Percentiles rank a stretch among this genome's conserved stretches.
phyloP scores from a whole-genome alignment of 2,797 vertebrate genomes.

The Argyrosomus regius region DNA sequence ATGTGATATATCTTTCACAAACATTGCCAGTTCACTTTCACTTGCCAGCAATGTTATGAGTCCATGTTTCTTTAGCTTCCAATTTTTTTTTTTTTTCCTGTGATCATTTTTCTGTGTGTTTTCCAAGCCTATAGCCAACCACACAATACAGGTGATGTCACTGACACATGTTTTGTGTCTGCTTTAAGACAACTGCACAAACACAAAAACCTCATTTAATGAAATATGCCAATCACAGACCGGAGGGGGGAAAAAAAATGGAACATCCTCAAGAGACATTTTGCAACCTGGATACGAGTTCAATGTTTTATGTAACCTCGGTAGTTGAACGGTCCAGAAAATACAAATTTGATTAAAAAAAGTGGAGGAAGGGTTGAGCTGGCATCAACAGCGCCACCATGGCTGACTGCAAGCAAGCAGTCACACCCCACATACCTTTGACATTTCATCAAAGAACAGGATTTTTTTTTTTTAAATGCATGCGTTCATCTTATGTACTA shows the following conservation, averaged over 20 bases:
- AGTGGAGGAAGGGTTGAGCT: background rate
- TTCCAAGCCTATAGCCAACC: conserved; percentile 12
- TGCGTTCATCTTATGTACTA: background rate
- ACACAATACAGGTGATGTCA: conserved; percentile 40
- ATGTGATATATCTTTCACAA: conserved; percentile 68
- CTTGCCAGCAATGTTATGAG: conserved; percentile 54
- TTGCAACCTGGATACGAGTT: conserved; percentile 19
- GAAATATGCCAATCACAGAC: conserved; percentile 15
- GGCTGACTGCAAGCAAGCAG: background rate
- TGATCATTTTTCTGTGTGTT: conserved; percentile 8
- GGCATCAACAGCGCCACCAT: background rate
- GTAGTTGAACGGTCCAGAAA: background rate
- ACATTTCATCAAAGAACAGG: conserved; percentile 25
- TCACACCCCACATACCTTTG: conserved; percentile 7
- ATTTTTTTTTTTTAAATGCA: background rate
- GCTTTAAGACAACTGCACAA: conserved; percentile 29
- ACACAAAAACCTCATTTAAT: conserved; percentile 5
- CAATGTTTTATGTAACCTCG: conserved; percentile 18
- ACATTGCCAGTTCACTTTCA: conserved; percentile 54
- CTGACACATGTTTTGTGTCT: conserved; percentile 37
- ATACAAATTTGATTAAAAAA: conserved; percentile 4
- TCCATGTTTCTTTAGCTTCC: conserved; percentile 44
- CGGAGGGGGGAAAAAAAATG: background rate
- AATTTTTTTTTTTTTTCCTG: conserved; percentile 14
- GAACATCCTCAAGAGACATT: conserved; percentile 2